Percentiles rank a stretch among this genome's conserved stretches.
Conservation (phyloP, 2,113 vertebrate species). For the Plecturocebus donacophilus region DNA sequence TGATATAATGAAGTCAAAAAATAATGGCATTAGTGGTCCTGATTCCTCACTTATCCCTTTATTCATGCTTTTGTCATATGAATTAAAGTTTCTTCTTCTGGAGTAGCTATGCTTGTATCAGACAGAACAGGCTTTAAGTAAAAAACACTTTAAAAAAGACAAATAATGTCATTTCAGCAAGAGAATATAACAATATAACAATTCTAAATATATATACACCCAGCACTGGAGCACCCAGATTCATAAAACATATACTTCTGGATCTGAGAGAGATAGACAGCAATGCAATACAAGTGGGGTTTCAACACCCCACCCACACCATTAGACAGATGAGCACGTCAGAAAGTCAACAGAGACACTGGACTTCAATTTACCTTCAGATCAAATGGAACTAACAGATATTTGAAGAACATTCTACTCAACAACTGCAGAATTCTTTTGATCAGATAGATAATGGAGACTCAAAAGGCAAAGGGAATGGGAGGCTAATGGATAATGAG, state of each 20-base stretch:
- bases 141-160: background rate
- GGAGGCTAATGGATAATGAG: background rate
- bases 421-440: background rate
- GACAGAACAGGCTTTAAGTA: background rate
- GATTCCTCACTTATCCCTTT: background rate
- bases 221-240: background rate
- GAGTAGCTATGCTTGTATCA: background rate
- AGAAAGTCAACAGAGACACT: background rate
- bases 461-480: background rate
- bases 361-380: background rate
- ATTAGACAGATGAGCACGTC: background rate
- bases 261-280: background rate
- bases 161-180: background rate
- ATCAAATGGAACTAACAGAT: background rate
- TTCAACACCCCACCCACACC: background rate
- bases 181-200: background rate
- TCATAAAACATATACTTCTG: background rate
- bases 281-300: background rate
- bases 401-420: background rate
- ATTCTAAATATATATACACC: background rate
- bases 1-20: background rate
- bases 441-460: background rate
- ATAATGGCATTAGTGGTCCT: background rate
- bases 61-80: background rate
- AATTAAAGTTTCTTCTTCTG: background rate